Evolutionary conservation across 2,797 vertebrate genomes (phyloP).

Genomic region (Leontopithecus rosalia): DNA sequence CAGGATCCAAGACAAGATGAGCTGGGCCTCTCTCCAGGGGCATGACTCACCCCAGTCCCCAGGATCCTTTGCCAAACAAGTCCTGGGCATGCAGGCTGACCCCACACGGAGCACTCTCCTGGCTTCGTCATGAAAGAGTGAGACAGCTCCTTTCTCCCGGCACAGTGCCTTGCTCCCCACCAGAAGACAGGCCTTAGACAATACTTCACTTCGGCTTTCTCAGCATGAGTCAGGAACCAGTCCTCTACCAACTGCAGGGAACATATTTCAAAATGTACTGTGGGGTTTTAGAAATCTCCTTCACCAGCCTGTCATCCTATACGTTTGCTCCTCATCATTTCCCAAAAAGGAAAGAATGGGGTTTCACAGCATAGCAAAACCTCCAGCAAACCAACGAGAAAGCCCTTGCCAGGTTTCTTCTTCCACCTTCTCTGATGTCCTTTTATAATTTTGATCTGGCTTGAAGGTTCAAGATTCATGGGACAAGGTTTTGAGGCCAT

Average conservation of each 20-base stretch:
- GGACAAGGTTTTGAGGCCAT: neutral
- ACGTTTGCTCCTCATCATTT: neutral
- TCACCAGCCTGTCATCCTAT: neutral
- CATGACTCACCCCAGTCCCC: neutral
- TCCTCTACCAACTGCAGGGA: neutral
- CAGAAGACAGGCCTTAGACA: neutral
- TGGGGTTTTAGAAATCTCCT: neutral
- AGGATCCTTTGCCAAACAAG: neutral
- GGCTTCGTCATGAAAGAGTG: neutral
- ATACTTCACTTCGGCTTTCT: neutral
- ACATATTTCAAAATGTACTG: neutral
- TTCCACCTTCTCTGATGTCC: neutral
- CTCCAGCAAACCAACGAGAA: neutral
- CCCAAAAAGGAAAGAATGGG: neutral
- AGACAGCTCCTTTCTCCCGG: neutral
- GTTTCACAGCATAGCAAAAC: neutral
- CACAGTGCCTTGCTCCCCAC: neutral
- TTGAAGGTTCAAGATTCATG: neutral
- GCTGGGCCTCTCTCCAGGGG: neutral
- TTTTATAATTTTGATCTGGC: neutral
- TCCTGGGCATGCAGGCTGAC: neutral
- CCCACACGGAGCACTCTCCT: neutral
- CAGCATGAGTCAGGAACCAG: neutral
- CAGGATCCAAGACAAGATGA: neutral
- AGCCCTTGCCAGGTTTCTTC: neutral